Evolutionary conservation across 2,113 vertebrate species (phyloP).

Genomic region (Lontra canadensis): DNA sequence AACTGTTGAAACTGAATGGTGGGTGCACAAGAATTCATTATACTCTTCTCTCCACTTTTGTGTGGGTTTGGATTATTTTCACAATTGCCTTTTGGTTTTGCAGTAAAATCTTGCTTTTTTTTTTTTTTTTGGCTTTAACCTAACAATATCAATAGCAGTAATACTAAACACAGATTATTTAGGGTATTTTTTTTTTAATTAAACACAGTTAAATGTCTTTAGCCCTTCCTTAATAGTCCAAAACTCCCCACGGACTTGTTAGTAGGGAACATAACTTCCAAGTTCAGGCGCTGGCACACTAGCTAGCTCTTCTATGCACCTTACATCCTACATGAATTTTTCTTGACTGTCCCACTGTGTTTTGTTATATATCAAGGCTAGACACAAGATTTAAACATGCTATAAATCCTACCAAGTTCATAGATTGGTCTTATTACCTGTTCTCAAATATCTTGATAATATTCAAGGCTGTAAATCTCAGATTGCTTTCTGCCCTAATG

Average conservation of each 20-base stretch:
- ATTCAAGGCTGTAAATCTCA: slow-evolving; percentile 55
- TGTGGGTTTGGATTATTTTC: not conserved
- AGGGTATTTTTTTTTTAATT: not conserved
- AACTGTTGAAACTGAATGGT: not conserved
- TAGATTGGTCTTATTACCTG: slow-evolving; percentile 48
- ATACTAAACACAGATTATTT: not conserved
- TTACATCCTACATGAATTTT: slow-evolving; percentile 39
- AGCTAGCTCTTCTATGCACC: not conserved
- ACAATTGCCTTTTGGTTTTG: not conserved
- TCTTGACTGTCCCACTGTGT: slow-evolving; percentile 29
- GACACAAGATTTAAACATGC: slow-evolving; percentile 60
- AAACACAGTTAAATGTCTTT: not conserved
- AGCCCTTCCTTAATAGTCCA: not conserved
- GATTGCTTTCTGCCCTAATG: not conserved
- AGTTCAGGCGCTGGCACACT: not conserved
- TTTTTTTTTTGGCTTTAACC: not conserved
- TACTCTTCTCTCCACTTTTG: not conserved
- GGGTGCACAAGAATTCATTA: not conserved
- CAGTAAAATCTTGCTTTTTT: slow-evolving; percentile 28
- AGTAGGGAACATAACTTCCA: not conserved
- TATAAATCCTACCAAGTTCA: slow-evolving; percentile 61
- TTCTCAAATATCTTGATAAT: slow-evolving; percentile 64
- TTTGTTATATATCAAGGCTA: slow-evolving; percentile 50
- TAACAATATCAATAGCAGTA: not conserved
- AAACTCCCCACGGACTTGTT: not conserved